Conservation (phyloP, 1,140 invertebrate species). For the Oscheius sp. region DNA sequence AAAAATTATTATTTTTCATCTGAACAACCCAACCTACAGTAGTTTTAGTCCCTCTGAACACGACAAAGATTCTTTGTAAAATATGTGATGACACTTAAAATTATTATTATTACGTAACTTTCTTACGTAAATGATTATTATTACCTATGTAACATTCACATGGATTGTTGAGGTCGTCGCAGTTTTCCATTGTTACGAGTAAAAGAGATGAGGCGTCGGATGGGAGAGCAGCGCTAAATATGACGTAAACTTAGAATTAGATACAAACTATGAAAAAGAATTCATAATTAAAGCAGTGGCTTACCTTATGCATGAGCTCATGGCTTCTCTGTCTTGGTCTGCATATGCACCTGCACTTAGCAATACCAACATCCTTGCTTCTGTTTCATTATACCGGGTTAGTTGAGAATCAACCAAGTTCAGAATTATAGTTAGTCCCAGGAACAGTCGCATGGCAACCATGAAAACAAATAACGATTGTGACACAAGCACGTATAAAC, state of each 20-base stretch:
- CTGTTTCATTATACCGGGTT: slow-evolving; percentile 1
- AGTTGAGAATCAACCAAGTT: neutral
- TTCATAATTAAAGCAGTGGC: neutral
- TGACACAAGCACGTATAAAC: too few species aligned
- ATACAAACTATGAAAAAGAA: neutral
- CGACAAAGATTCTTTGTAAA: neutral
- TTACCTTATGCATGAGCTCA: neutral
- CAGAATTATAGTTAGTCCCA: too few species aligned
- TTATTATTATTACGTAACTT: neutral
- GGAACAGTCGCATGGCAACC: too few species aligned
- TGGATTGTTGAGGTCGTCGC: neutral
- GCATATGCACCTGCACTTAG: slow-evolving; percentile 11
- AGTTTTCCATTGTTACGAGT: neutral
- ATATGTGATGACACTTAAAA: neutral
- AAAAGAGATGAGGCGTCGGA: neutral
- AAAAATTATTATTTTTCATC: neutral
- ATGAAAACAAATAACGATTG: too few species aligned
- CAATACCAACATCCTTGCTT: slow-evolving; percentile 1
- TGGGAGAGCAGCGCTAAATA: neutral
- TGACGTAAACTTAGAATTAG: neutral
- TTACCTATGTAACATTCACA: slow-evolving; percentile 18
- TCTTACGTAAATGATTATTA: neutral
- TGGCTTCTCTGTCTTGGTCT: neutral
- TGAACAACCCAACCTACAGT: neutral
- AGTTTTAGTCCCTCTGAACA: slow-evolving; percentile 10